A percentile compares a stretch with the other conserved stretches of the same genome.
Conservation (phyloP, 2,888 invertebrate species). For the Hymenopus coronatus region DNA sequence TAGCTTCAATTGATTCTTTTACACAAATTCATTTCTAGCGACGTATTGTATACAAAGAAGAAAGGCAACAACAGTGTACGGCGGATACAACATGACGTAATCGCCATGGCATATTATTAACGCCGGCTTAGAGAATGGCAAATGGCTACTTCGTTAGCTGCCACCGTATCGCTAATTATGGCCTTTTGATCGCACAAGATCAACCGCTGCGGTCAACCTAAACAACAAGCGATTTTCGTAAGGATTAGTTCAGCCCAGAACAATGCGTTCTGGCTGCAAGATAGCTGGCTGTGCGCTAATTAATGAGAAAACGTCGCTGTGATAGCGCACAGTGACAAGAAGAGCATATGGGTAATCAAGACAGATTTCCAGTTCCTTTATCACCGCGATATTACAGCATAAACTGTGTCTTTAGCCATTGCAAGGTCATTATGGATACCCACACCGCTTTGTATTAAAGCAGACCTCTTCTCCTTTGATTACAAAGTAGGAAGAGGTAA, state of each 20-base stretch:
- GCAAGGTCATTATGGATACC: too few relatives aligned
- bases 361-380: neutral
- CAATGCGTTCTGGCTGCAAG: neutral
- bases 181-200: neutral
- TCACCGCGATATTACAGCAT: neutral
- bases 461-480: too few relatives aligned
- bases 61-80: too few relatives aligned
- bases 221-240: neutral
- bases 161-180: neutral
- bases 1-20: too few relatives aligned
- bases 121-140: neutral
- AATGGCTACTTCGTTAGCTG: neutral
- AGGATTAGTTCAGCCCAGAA: neutral
- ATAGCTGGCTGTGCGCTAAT: neutral
- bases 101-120: neutral
- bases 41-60: too few relatives aligned
- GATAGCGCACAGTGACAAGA: neutral
- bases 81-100: neutral
- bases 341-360: neutral
- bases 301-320: neutral
- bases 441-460: too few relatives aligned
- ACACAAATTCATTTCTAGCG: too few relatives aligned
- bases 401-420: too few relatives aligned
- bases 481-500: too few relatives aligned
- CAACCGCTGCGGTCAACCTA: neutral